phyloP scores from a whole-genome alignment of 2,888 invertebrate species.

The Drosophila lacicola region DNA sequence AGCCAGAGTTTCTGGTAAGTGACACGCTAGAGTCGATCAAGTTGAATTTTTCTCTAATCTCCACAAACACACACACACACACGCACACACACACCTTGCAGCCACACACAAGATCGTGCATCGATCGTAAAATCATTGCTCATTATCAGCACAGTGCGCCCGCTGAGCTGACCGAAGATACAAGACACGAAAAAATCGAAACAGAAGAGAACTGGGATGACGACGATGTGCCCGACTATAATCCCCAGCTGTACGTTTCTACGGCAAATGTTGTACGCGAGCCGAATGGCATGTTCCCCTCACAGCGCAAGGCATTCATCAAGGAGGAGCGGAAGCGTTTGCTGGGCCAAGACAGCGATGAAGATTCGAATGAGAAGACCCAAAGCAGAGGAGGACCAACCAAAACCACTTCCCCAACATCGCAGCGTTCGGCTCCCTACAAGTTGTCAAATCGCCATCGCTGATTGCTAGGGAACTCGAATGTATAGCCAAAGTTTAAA shows the following conservation, averaged over 20 bases:
- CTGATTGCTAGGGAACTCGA: background rate
- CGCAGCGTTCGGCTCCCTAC: conserved; percentile 20
- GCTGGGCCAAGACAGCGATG: conserved; percentile 47
- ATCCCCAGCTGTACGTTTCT: conserved; percentile 72
- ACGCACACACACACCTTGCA: conserved; percentile 5
- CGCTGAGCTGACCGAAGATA: conserved; percentile 49
- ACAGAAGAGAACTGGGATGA: conserved; percentile 67
- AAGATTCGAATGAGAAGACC: conserved; percentile 6
- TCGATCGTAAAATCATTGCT: conserved; percentile 62
- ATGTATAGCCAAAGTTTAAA: conserved; percentile 4
- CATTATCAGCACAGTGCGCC: conserved; percentile 54
- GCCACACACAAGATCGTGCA: conserved; percentile 57
- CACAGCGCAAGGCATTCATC: conserved; percentile 77
- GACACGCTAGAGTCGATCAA: background rate
- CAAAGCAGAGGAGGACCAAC: background rate
- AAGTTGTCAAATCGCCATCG: conserved; percentile 9
- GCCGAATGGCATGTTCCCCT: conserved; percentile 67
- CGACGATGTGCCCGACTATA: conserved; percentile 67
- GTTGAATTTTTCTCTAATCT: background rate
- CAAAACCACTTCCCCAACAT: background rate
- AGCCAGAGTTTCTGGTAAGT: conserved; percentile 84
- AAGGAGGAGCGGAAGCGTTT: conserved; percentile 76
- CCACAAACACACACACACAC: background rate
- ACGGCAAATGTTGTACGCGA: conserved; percentile 70
- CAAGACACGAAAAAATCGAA: conserved; percentile 58